phyloP scores from a whole-genome alignment of 2,797 vertebrate species.

The Poecilia wingei region DNA sequence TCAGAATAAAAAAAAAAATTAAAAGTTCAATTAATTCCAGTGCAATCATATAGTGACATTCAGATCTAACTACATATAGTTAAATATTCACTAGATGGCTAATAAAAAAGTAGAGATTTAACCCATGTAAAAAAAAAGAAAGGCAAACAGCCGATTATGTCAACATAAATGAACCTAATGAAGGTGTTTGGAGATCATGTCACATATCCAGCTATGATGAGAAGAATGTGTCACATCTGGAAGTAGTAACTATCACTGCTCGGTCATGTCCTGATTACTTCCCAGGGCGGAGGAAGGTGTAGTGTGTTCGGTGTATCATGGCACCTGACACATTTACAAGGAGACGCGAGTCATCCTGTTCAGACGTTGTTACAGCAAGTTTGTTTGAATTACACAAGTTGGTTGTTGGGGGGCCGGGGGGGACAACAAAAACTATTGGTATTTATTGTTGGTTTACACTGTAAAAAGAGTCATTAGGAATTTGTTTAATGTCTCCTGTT shows the following conservation, averaged over 20 bases:
- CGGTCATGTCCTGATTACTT: conserved; percentile 40
- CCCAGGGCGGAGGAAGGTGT: conserved; percentile 33
- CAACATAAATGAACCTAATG: background rate
- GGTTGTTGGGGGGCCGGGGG: background rate
- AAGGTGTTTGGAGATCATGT: conserved; percentile 9
- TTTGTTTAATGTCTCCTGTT: background rate
- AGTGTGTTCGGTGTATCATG: background rate
- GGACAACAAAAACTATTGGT: background rate
- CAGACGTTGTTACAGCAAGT: background rate
- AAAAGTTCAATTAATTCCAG: background rate
- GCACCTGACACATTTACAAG: conserved; percentile 49
- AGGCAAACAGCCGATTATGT: background rate
- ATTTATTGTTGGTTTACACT: background rate
- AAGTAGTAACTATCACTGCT: background rate
- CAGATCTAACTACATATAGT: background rate
- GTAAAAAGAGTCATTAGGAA: background rate
- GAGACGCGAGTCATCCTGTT: conserved; percentile 43
- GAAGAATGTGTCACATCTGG: conserved; percentile 1
- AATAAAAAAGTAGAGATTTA: background rate
- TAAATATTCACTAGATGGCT: background rate
- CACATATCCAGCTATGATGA: conserved; percentile 2
- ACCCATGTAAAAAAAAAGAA: background rate
- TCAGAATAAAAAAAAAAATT: background rate
- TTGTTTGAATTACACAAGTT: conserved; percentile 36
- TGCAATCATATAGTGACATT: background rate